Percentiles rank a stretch among this genome's conserved stretches.
phyloP scores from a whole-genome alignment of 2,797 vertebrate species.

The Lycodopsis pacificus region DNA sequence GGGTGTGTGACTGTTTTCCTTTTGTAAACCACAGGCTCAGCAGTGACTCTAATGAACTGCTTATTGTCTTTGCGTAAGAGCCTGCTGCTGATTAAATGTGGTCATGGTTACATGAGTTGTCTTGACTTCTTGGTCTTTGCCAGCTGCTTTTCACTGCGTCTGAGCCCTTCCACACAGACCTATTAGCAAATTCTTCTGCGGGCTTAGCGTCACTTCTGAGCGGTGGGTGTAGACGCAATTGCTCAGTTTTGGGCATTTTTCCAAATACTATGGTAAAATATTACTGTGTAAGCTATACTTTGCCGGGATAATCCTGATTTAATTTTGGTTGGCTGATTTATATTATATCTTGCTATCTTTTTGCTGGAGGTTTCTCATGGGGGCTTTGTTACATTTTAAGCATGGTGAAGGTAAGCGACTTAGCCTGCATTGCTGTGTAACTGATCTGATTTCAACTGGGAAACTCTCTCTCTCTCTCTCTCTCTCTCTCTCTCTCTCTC shows the following conservation, averaged over 20 bases:
- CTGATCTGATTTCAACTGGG: constrained; percentile 69
- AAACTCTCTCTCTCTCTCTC: constrained; percentile 19
- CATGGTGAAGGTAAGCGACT: constrained; percentile 56
- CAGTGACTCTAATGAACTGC: constrained; percentile 71
- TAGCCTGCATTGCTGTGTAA: constrained; percentile 63
- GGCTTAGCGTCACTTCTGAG: constrained; percentile 79
- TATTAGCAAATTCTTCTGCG: constrained; percentile 80
- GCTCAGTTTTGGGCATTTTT: constrained; percentile 74
- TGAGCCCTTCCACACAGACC: constrained; percentile 70
- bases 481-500: constrained; percentile 6
- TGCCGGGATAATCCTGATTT: constrained; percentile 79
- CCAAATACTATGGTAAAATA: constrained; percentile 75
- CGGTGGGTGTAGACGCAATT: constrained; percentile 65
- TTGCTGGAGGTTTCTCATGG: constrained; percentile 67
- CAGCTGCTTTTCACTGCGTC: constrained; percentile 65
- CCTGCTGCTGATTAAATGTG: constrained; percentile 75
- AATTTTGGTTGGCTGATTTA: constrained; percentile 77
- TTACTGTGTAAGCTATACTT: constrained; percentile 51
- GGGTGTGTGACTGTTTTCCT: constrained; percentile 62
- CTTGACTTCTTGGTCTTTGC: constrained; percentile 70
- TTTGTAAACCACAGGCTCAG: constrained; percentile 61
- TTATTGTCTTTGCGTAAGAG: constrained; percentile 72
- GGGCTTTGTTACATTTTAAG: constrained; percentile 63
- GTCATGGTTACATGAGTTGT: constrained; percentile 73
- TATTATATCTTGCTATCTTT: constrained; percentile 68